phyloP scores from a whole-genome alignment of 2,888 invertebrate species.

The Cyaniris semiargus region DNA sequence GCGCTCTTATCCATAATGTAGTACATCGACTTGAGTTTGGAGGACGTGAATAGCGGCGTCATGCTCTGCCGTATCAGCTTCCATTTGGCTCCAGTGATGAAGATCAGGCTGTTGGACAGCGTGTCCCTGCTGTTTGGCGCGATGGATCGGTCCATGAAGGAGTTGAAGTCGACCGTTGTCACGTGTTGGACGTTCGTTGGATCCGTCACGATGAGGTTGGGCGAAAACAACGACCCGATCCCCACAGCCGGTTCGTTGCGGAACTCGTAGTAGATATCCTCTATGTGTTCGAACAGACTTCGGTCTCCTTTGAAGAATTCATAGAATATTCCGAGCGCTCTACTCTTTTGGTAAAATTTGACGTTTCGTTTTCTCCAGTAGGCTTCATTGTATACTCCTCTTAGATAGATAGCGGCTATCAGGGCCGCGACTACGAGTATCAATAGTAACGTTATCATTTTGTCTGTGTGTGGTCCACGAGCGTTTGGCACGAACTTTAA shows the following conservation, averaged over 20 bases:
- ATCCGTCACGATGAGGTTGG: background rate
- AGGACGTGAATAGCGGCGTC: slow-evolving; percentile 58
- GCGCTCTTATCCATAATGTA: slow-evolving; percentile 58
- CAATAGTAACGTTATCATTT: background rate
- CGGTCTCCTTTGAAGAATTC: background rate
- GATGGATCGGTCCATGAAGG: background rate
- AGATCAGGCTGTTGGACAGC: background rate
- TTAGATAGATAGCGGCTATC: background rate
- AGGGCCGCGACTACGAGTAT: background rate
- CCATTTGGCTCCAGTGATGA: slow-evolving; percentile 9
- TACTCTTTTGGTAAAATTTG: background rate
- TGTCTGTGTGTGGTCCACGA: background rate
- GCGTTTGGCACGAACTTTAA: background rate
- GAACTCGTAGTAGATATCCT: background rate
- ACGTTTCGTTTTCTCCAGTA: slow-evolving; percentile 17
- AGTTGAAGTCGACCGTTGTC: background rate
- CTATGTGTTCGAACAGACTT: background rate
- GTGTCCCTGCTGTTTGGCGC: background rate
- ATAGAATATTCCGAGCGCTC: background rate
- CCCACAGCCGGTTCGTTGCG: slow-evolving; percentile 4
- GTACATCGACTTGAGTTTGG: slow-evolving; percentile 62
- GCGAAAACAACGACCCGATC: background rate
- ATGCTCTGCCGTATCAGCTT: slow-evolving; percentile 57
- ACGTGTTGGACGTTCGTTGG: background rate
- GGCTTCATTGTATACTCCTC: slow-evolving; percentile 10